Conservation (phyloP, 2,888 invertebrate species). For the Crepidodera aurea region DNA sequence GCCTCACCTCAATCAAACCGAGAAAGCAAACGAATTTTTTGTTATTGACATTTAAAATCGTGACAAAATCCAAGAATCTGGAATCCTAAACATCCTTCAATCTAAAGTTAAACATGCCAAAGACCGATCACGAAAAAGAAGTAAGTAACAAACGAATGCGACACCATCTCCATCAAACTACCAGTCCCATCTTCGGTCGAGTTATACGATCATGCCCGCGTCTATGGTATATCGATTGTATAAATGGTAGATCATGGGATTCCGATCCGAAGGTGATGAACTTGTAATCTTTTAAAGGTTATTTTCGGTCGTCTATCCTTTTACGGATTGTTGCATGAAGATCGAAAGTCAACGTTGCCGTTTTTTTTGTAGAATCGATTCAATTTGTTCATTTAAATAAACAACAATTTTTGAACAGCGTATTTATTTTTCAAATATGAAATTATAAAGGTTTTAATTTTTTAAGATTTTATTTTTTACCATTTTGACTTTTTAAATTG, state of each 20-base stretch:
- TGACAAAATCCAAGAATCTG: constrained; percentile 14
- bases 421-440: no score
- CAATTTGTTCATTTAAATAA: neutral
- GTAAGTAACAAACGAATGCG: neutral
- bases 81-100: constrained; percentile 21
- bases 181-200: neutral
- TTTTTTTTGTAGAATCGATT: neutral
- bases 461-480: no score
- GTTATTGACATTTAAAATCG: constrained; percentile 15
- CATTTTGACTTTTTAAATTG: no score
- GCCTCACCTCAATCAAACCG: neutral
- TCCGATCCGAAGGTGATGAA: constrained; percentile 38
- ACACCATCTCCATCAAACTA: neutral
- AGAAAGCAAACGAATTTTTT: neutral
- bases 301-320: constrained; percentile 40
- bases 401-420: neutral
- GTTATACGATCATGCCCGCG: neutral
- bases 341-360: constrained; percentile 1
- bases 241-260: constrained; percentile 29
- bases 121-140: constrained; percentile 27
- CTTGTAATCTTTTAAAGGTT: constrained; percentile 46
- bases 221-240: neutral
- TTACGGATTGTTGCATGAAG: constrained; percentile 10
- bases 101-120: constrained; percentile 10
- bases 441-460: no score